Evolutionary conservation across 2,113 vertebrate species (phyloP), one percentile per base, ranked within the genome.

Genomic region (Motacilla alba): DNA sequence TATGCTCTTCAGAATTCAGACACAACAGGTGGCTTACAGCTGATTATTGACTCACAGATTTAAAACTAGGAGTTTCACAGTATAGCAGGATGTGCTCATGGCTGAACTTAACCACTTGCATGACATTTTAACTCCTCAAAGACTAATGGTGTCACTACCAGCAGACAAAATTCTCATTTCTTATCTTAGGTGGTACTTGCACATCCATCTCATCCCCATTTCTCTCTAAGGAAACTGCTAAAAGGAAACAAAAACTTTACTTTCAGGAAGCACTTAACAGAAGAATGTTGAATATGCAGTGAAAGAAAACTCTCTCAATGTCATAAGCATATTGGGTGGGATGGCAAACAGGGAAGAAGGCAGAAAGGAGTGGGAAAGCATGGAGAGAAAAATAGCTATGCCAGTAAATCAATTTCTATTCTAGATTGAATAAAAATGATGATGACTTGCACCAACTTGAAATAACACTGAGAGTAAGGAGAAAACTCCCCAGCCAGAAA

Each of bases 221-320:
- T 56, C 31, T 58, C 37, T 78, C 20, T 44, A 70, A 64, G n/a
- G 22, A 84, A 73, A 62, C 17, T 5, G 18, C 31, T 52, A 47
- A 60, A 30, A 75, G 33, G 47, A 50, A 56, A 44, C 2, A 63
- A 67, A 90, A 35, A 3, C 3, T 60, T 75, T 33, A 13, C 7
- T 69, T 73, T 69, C 53, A 52, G 44, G 18, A 83, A 56, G 11
- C 8, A 39, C 13, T 83, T 91, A 64, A 56, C 19, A 14, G 27
- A 86, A 73, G 30, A 79, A 50, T 47, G 28, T 37, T 0, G 0
- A 16, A 44, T 53, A 63, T 1, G 0, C 9, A 73, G 13, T 43
- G 69, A 66, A 79, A 90, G 11, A 63, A 90, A 10, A 53, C 5
- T 69, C 7, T 72, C 41, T 39, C 23, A 74, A 27, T 49, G 7